Conservation (phyloP, 2,797 vertebrate species). For the Pipistrellus nathusii region DNA sequence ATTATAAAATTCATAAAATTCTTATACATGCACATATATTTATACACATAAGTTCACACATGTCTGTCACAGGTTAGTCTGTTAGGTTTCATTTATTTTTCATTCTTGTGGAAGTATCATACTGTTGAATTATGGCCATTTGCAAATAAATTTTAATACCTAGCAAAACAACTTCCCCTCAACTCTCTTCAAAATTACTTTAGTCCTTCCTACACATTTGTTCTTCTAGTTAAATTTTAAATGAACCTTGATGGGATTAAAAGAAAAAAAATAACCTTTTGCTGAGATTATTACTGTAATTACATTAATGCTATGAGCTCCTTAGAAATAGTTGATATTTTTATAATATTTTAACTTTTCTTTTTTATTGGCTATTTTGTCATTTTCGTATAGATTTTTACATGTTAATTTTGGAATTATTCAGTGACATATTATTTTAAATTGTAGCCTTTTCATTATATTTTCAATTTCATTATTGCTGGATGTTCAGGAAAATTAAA, state of each 20-base stretch:
- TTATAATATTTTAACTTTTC: neutral
- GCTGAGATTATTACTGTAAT: neutral
- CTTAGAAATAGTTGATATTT: neutral
- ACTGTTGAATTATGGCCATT: neutral
- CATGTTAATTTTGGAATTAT: neutral
- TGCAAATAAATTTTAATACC: constrained; percentile 17
- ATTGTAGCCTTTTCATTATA: neutral
- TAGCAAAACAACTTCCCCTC: neutral
- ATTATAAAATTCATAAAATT: neutral
- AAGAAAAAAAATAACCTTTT: neutral
- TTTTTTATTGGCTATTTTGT: neutral
- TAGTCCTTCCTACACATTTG: neutral
- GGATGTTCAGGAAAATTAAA: neutral
- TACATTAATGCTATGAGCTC: neutral
- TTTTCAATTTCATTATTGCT: neutral
- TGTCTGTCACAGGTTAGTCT: neutral
- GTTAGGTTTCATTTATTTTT: neutral
- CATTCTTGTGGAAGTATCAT: neutral
- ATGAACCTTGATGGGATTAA: neutral
- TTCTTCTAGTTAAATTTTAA: neutral
- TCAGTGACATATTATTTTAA: neutral
- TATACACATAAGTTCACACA: neutral
- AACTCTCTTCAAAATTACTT: neutral
- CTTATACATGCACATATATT: neutral
- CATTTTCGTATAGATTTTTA: neutral